Conservation (phyloP, 2,113 vertebrate genomes). For the Odobenus rosmarus region DNA sequence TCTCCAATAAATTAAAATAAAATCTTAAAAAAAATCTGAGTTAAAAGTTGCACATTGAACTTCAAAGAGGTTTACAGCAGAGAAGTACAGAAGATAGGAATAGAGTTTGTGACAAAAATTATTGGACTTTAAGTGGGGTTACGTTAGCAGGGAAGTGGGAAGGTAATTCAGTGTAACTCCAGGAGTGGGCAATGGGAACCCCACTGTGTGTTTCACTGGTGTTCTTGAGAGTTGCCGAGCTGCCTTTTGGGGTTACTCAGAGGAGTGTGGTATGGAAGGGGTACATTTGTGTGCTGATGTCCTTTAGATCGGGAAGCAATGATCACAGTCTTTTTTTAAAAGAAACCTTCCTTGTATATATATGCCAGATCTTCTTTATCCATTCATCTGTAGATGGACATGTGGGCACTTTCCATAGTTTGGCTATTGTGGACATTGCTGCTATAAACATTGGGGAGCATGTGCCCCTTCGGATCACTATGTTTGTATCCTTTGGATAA, state of each 20-base stretch:
- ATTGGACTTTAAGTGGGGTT: background rate
- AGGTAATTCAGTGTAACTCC: background rate
- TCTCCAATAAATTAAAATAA: background rate
- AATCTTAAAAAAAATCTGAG: background rate
- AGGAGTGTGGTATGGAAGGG: background rate
- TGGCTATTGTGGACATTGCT: too few species aligned
- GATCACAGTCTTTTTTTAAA: background rate
- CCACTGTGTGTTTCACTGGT: background rate
- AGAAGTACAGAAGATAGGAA: background rate
- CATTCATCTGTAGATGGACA: too few species aligned
- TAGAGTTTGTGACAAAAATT: background rate
- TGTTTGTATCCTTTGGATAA: too few species aligned
- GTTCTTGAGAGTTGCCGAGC: background rate
- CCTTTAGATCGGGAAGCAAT: background rate
- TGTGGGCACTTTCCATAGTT: too few species aligned
- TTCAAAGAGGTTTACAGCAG: background rate
- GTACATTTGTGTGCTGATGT: background rate
- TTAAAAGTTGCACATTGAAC: background rate
- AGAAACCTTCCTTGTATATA: background rate
- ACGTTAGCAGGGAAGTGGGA: background rate
- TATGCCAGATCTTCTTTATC: too few species aligned
- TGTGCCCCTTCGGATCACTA: too few species aligned
- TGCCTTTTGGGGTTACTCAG: background rate
- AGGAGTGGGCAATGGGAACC: background rate
- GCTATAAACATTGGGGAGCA: too few species aligned